Base-by-base conservation (phyloP, 35 echinoderm and acorn worm species). In the Ophioderma brevispina region DNA sequence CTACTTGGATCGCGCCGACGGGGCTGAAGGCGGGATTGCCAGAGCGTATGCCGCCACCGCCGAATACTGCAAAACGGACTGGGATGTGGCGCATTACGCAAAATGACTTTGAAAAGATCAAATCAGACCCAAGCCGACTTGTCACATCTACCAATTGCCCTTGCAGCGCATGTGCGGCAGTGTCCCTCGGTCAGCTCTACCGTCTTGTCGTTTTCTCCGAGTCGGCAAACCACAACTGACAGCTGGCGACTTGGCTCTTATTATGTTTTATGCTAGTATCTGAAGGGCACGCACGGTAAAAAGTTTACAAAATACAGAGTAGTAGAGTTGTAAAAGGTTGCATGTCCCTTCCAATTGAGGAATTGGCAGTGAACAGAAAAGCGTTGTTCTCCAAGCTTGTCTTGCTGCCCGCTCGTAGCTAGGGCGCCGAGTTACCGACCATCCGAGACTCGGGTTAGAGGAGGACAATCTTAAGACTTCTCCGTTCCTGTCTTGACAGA, bases 51-150 rank as follows among this genome's bases (percentile, higher is more conserved):
- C 23, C 15, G 59, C 15, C 59, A 25, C 59, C n/a, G 17, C 59
- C 15, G n/a, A 30, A 70, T 25, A 8, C 17, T 25, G 59, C 15
- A 70, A n/a, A n/a, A 70, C 59, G 4, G 59, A 70, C 59, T 70
- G 28, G 59, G 59, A 70, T 70, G 59, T 70, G 17, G 59, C 59
- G 59, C 28, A 70, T 70, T 70, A 70, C 15, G 59, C 59, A 70
- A 70, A 70, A 70, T 25, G 59, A 70, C 59, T 70, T 70, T 70
- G 59, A 70, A 70, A 70, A 70, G 59, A 70, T 70, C 59, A 70
- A 70, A 70, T 70, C 59, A 70, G 28, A 25, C 10, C 59, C 59
- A 70, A 70, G 59, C 10, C 59, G 10, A 25, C 10, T 25, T 70
- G 10, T 8, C n/a, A 8, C 10, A 70, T 15, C n/a, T 25, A 15